Percentiles rank a stretch among this genome's conserved stretches.
phyloP scores from a whole-genome alignment of 2,113 vertebrate species.

The Xiphophorus maculatus region DNA sequence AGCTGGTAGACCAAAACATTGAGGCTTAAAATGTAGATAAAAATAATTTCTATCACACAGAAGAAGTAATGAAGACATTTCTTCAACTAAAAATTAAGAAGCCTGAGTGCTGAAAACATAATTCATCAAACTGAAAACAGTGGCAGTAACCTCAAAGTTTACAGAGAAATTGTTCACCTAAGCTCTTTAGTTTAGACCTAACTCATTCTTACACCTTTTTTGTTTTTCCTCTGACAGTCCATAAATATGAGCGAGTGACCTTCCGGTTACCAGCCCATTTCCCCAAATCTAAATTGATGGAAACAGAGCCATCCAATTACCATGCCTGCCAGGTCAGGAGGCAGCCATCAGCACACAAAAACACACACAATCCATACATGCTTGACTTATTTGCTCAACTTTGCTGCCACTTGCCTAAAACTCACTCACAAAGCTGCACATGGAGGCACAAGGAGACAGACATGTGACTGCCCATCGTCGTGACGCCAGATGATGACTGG shows the following conservation, averaged over 20 bases:
- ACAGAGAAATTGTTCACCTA: constrained; percentile 10
- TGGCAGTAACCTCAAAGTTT: no score
- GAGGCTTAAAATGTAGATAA: neutral
- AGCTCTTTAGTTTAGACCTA: neutral
- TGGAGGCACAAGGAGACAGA: constrained; percentile 11
- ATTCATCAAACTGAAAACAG: neutral
- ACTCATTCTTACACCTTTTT: constrained; percentile 20
- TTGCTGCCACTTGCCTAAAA: constrained; percentile 1
- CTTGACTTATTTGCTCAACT: constrained; percentile 22
- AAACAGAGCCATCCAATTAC: constrained; percentile 32
- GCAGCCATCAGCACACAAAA: constrained; percentile 14
- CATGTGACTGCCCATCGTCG: constrained; percentile 43
- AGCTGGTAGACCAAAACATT: neutral
- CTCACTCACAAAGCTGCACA: constrained; percentile 18
- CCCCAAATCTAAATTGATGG: constrained; percentile 27
- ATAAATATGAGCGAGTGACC: constrained; percentile 26
- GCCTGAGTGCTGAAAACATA: neutral
- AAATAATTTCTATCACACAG: neutral
- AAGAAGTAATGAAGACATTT: neutral
- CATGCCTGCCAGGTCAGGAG: constrained; percentile 11
- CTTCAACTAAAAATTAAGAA: neutral
- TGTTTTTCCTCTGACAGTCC: constrained; percentile 14
- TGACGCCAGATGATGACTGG: constrained; percentile 48
- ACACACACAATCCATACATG: constrained; percentile 17
- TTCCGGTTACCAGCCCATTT: constrained; percentile 14